These are phyloP conservation scores for Monodelphis domestica DNA, from an alignment of 2,797 vertebrate genomes.

Conservation along the genomic window DNA sequence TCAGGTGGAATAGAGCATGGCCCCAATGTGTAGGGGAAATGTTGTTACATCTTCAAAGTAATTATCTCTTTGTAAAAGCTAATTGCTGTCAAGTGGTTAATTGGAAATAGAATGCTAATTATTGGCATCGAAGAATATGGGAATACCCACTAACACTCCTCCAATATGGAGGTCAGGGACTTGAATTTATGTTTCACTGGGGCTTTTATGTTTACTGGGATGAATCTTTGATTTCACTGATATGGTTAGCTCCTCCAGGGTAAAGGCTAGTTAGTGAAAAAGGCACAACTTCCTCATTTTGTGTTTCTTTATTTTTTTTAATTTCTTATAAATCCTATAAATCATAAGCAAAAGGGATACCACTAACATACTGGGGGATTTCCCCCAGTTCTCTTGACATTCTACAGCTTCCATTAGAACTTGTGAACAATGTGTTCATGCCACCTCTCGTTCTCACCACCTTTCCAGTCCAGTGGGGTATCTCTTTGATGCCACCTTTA, in stretches of 20 bases:
- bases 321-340: background rate
- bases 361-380: background rate
- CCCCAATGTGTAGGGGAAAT: background rate
- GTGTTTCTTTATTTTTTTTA: background rate
- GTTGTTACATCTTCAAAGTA: background rate
- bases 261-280: background rate
- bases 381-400: background rate
- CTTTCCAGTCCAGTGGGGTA: background rate
- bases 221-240: background rate
- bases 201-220: background rate
- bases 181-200: background rate
- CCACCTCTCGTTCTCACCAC: background rate
- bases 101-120: background rate
- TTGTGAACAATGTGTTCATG: background rate
- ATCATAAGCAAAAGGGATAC: background rate
- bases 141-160: background rate
- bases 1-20: background rate
- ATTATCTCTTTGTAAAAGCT: background rate
- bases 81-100: background rate
- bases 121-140: background rate
- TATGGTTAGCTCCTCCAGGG: background rate
- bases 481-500: background rate
- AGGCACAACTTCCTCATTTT: background rate
- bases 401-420: background rate
- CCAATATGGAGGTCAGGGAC: background rate